phyloP scores from a whole-genome alignment of 2,888 invertebrate genomes.

The Oligia latruncula region DNA sequence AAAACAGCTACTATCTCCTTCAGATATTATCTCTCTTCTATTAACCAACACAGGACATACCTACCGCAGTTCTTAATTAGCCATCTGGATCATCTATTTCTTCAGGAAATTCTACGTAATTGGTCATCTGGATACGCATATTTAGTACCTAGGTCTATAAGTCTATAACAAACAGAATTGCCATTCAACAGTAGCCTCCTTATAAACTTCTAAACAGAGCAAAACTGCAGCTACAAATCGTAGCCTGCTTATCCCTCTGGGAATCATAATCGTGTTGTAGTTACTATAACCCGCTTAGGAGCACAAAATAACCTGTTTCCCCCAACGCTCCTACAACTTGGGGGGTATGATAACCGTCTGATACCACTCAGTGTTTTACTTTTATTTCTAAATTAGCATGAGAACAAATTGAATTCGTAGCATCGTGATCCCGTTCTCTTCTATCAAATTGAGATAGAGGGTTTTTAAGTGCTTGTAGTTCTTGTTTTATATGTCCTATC shows the following conservation, averaged over 20 bases:
- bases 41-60: background rate
- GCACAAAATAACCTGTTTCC: slow-evolving; percentile 65
- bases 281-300: slow-evolving; percentile 50
- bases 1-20: background rate
- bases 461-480: slow-evolving; percentile 14
- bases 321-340: slow-evolving; percentile 61
- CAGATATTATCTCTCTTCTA: background rate
- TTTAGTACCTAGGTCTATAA: background rate
- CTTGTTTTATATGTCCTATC: slow-evolving; percentile 17
- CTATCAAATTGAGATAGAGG: slow-evolving; percentile 44
- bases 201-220: slow-evolving; percentile 16
- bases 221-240: slow-evolving; percentile 36
- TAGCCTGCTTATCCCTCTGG: slow-evolving; percentile 48
- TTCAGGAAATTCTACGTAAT: background rate
- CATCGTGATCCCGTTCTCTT: slow-evolving; percentile 26
- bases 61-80: background rate
- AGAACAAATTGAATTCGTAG: slow-evolving; percentile 64
- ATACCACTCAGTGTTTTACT: slow-evolving; percentile 57
- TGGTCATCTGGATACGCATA: background rate
- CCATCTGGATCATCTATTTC: background rate
- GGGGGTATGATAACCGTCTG: slow-evolving; percentile 65
- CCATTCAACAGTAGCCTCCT: slow-evolving; percentile 1
- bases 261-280: slow-evolving; percentile 57
- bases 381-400: slow-evolving; percentile 68
- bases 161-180: background rate